Base-by-base conservation (phyloP, 2,888 invertebrate species). In the Pycnomerus fuliginosus region DNA sequence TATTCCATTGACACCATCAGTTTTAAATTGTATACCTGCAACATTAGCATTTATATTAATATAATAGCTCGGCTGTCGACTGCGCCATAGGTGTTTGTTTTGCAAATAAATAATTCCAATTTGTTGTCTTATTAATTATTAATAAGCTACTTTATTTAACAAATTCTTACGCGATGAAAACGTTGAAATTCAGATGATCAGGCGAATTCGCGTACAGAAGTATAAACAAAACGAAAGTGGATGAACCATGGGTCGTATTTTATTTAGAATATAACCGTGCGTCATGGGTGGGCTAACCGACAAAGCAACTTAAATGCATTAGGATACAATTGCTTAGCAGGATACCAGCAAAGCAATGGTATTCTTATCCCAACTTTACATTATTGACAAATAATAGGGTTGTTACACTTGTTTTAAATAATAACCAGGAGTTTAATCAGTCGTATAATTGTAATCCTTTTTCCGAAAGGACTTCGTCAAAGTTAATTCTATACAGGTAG, bases 241-340 rank as follows among this genome's bases (percentile, higher is more conserved):
- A 27, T 33, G 24, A n/a, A 38, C 28, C 35, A 42, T 43, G 34
- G 44, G 43, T 42, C 40, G 35, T 48, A 48, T 48, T 42, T 48
- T 48, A 48, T 48, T 48, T 48, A 42, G 42, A 40, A 32, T 48
- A 31, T 48, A 39, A 39, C 35, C 37, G 29, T 30, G 48, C 60
- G 38, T 59, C 60, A 61, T 68, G 67, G 68, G 68, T 68, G 66
- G 69, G 58, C 65, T 44, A 43, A 44, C 67, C 65, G 65, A 67
- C 67, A 67, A 68, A 67, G 67, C 58, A 60, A 60, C 62, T 61
- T 66, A 67, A 68, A 67, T 63, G 63, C 65, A 67, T 69, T 68
- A 68, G 62, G 64, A 64, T 60, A 67, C 65, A 67, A 65, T 68
- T 68, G 64, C 64, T 63, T 64, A 63, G 62, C 61, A 56, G 62